A percentile compares a stretch with the other conserved stretches of the same genome.
Conservation (phyloP, 2,113 vertebrate species). For the Rynchops niger region DNA sequence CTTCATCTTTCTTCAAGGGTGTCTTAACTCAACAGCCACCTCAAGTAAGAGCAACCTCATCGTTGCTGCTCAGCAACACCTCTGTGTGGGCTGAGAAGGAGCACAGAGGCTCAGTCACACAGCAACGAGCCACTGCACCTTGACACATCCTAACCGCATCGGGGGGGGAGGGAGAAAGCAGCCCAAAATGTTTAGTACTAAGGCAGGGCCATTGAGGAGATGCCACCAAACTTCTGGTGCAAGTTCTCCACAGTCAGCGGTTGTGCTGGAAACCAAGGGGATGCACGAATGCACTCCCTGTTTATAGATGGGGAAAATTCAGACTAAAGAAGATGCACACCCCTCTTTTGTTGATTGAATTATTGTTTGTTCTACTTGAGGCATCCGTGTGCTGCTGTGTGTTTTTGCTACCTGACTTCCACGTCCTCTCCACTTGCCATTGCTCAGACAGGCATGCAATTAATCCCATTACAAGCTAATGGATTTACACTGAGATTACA, state of each 20-base stretch:
- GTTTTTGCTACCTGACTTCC: background rate
- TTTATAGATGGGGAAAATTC: background rate
- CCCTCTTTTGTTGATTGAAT: background rate
- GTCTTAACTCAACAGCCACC: background rate
- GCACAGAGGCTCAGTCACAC: background rate
- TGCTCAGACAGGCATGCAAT: background rate
- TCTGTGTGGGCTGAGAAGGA: accelerated
- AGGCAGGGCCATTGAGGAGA: background rate
- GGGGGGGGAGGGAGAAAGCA: accelerated
- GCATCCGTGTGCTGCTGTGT: accelerated
- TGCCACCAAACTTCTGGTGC: background rate
- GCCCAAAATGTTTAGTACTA: accelerated
- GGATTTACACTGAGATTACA: background rate
- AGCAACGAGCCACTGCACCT: background rate
- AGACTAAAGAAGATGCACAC: background rate
- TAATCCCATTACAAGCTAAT: background rate
- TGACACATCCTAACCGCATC: accelerated
- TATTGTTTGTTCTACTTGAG: background rate
- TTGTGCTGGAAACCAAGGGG: background rate
- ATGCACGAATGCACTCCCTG: accelerated
- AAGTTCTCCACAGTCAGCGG: accelerated
- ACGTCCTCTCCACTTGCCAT: background rate
- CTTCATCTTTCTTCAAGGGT: background rate
- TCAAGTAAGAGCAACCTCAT: background rate
- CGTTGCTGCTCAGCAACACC: background rate